Conservation (phyloP, 1,140 invertebrate species). For the Cherax quadricarinatus region DNA sequence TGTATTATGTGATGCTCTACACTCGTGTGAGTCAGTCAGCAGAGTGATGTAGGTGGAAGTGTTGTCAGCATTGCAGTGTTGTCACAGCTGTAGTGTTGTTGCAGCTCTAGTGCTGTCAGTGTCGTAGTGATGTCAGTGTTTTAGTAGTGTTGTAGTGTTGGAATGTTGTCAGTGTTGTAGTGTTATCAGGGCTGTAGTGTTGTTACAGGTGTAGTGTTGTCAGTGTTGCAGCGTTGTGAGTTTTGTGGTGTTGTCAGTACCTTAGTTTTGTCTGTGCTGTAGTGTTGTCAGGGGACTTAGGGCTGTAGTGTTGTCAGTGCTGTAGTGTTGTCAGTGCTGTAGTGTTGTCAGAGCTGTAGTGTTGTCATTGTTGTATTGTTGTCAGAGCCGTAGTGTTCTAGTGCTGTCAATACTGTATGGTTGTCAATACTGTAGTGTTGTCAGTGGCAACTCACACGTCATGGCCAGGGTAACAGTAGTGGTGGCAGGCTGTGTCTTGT, state of each 20-base stretch:
- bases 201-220: not conserved
- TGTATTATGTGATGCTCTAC: no score
- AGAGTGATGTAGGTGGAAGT: slow-evolving; percentile 14
- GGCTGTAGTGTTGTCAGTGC: not conserved
- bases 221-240: not conserved
- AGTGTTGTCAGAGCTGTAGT: not conserved
- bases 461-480: slow-evolving; percentile 75
- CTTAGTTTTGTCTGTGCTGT: not conserved
- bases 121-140: not conserved
- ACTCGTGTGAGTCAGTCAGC: no score
- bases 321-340: not conserved
- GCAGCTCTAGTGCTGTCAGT: not conserved
- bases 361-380: not conserved
- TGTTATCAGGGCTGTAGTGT: not conserved
- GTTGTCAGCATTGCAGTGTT: not conserved
- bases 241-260: slow-evolving; percentile 8
- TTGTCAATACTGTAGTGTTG: not conserved
- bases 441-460: slow-evolving; percentile 74
- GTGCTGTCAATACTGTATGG: not conserved
- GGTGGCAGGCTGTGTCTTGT: slow-evolving; percentile 73
- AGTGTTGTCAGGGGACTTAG: not conserved
- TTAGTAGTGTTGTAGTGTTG: no score
- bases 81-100: not conserved
- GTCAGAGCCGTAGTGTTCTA: not conserved
- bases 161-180: not conserved